Conservation (phyloP, 1,140 invertebrate genomes). For the Aphelinus certus region DNA sequence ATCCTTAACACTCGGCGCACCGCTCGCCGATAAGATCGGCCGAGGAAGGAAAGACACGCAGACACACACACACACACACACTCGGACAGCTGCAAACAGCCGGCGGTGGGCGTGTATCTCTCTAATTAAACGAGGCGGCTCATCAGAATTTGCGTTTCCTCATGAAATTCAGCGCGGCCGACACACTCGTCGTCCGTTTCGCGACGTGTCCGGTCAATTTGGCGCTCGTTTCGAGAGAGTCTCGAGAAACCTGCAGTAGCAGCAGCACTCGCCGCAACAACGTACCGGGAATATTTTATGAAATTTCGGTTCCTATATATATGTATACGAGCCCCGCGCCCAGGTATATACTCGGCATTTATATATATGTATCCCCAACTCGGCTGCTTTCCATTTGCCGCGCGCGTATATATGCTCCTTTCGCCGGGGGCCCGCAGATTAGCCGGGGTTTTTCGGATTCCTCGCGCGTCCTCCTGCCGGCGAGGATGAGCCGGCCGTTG, state of each 20-base stretch:
- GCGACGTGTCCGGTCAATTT: neutral
- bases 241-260: constrained; percentile 35
- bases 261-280: neutral
- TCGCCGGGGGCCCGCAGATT: too few species aligned
- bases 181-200: neutral
- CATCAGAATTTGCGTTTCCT: constrained; percentile 4
- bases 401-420: too few species aligned
- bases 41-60: too few species aligned
- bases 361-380: constrained; percentile 8
- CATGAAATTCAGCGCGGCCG: neutral
- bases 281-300: constrained; percentile 38
- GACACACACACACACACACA: neutral
- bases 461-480: too few species aligned
- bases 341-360: constrained; percentile 21
- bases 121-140: too few species aligned
- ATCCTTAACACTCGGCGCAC: too few species aligned
- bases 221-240: neutral
- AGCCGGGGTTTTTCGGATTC: too few species aligned
- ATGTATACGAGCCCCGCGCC: neutral
- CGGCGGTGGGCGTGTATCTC: too few species aligned
- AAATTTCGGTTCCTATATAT: constrained; percentile 40
- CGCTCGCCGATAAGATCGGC: too few species aligned
- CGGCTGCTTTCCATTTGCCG: constrained; percentile 26
- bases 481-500: too few species aligned
- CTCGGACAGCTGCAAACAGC: too few species aligned